Conservation (phyloP, 2,113 vertebrate species). For the Lepisosteus osseus region DNA sequence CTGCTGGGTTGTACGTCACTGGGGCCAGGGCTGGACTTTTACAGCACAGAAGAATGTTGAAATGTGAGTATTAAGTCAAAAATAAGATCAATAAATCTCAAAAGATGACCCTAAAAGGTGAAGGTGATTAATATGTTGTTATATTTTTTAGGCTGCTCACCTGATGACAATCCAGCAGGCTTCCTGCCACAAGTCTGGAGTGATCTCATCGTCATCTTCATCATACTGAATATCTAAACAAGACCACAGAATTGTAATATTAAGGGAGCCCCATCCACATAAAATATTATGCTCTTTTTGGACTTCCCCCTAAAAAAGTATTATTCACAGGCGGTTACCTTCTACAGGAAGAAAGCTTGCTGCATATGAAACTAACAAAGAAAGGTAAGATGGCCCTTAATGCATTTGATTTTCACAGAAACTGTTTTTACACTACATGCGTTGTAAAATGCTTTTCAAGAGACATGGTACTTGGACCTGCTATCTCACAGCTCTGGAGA, state of each 20-base stretch:
- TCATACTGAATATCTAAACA: conserved; percentile 90
- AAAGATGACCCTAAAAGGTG: conserved; percentile 5
- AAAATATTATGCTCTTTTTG: not conserved
- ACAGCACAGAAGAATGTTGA: no score
- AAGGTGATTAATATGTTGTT: conserved; percentile 5
- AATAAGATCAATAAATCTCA: no score
- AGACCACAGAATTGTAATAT: not conserved
- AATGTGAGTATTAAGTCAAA: no score
- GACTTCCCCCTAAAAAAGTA: not conserved
- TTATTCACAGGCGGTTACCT: not conserved
- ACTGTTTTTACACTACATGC: not conserved
- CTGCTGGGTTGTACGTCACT: no score
- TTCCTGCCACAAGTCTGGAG: conserved; percentile 95
- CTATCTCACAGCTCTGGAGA: no score
- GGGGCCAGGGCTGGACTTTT: no score
- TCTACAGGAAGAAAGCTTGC: not conserved
- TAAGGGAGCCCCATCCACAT: not conserved
- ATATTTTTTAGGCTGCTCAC: conserved; percentile 48
- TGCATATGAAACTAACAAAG: no score
- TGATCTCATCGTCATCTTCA: conserved; percentile 97
- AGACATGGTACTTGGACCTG: not conserved
- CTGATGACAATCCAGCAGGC: conserved; percentile 99
- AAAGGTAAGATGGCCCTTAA: not conserved
- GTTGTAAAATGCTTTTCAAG: not conserved
- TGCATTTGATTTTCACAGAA: not conserved